Percentiles rank a stretch among this genome's conserved stretches.
Conservation (phyloP, 2,797 vertebrate genomes). For the Enteromius afrohamiltoni region DNA sequence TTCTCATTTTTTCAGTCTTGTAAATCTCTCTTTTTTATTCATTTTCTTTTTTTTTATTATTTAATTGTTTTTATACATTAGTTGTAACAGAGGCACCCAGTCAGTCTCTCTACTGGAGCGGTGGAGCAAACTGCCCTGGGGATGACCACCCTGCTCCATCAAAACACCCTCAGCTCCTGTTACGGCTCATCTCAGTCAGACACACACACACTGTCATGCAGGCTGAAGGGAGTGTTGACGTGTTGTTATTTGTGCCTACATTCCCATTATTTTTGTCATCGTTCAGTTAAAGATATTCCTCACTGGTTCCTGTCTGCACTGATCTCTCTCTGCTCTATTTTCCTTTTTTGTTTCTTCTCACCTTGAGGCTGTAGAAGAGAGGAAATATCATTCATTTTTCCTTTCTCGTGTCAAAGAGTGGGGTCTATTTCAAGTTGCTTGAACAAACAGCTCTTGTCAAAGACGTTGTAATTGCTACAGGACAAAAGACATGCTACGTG, state of each 20-base stretch:
- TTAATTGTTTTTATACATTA: not conserved
- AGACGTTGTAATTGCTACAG: conserved; percentile 72
- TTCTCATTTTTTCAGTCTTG: not conserved
- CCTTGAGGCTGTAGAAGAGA: conserved; percentile 44
- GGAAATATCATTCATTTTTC: conserved; percentile 28
- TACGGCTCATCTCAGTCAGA: conserved; percentile 58
- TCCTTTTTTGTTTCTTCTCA: conserved; percentile 3
- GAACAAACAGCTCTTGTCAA: conserved; percentile 71
- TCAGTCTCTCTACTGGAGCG: conserved; percentile 27
- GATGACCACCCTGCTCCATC: conserved; percentile 35
- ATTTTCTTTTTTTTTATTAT: not conserved
- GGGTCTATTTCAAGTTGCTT: conserved; percentile 67
- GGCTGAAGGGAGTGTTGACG: conserved; percentile 54
- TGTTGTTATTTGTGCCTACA: conserved; percentile 51
- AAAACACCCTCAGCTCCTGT: conserved; percentile 53
- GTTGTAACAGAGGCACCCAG: not conserved
- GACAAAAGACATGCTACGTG: conserved; percentile 68
- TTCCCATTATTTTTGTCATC: conserved; percentile 56
- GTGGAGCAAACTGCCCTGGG: conserved; percentile 52
- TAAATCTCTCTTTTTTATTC: not conserved
- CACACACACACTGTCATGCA: conserved; percentile 46
- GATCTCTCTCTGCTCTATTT: conserved; percentile 45
- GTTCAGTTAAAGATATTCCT: conserved; percentile 57
- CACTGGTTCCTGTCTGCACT: conserved; percentile 28
- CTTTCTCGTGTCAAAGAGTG: conserved; percentile 58